Evolutionary conservation across 2,113 vertebrate species (phyloP).

Genomic region (Ptyas mucosa): DNA sequence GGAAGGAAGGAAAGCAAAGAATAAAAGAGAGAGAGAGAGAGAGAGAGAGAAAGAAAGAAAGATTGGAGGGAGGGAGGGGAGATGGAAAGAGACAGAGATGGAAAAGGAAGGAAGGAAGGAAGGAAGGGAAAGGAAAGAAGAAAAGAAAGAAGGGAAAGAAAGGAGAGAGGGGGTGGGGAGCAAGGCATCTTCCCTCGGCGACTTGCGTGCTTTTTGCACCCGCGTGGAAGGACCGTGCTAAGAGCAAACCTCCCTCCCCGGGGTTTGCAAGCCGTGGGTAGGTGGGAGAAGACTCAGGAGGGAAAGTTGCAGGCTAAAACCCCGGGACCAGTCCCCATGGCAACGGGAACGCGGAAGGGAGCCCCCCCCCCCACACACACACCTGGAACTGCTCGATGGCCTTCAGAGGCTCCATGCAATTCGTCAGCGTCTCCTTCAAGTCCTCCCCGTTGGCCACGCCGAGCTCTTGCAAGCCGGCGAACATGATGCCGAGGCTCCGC

Average conservation of each 20-base stretch:
- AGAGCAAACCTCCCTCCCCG: not conserved
- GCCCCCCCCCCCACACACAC: slow-evolving; percentile 27
- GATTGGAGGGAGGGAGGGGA: too few species aligned
- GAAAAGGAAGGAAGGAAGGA: too few species aligned
- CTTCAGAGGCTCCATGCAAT: slow-evolving; percentile 96
- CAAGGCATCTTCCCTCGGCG: not conserved
- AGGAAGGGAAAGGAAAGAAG: too few species aligned
- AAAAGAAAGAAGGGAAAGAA: too few species aligned
- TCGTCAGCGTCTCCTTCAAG: slow-evolving; percentile 94
- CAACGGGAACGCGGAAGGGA: not conserved
- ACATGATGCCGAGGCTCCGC: slow-evolving; percentile 70
- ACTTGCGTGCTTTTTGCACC: not conserved
- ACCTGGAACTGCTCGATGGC: slow-evolving; percentile 98
- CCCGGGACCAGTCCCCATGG: not conserved
- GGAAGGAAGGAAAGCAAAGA: too few species aligned
- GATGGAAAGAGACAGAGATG: too few species aligned
- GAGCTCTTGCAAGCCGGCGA: slow-evolving; percentile 89
- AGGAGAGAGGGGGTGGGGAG: too few species aligned
- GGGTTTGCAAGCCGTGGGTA: not conserved
- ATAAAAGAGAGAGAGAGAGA: too few species aligned
- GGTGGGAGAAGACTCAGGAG: too few species aligned
- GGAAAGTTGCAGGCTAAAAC: too few species aligned
- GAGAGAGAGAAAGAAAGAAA: too few species aligned
- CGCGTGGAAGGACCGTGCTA: not conserved
- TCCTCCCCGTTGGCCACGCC: slow-evolving; percentile 96